A percentile compares a stretch with the other conserved stretches of the same genome.
phyloP scores from a whole-genome alignment of 1,140 invertebrate genomes.

The Microplitis demolitor region DNA sequence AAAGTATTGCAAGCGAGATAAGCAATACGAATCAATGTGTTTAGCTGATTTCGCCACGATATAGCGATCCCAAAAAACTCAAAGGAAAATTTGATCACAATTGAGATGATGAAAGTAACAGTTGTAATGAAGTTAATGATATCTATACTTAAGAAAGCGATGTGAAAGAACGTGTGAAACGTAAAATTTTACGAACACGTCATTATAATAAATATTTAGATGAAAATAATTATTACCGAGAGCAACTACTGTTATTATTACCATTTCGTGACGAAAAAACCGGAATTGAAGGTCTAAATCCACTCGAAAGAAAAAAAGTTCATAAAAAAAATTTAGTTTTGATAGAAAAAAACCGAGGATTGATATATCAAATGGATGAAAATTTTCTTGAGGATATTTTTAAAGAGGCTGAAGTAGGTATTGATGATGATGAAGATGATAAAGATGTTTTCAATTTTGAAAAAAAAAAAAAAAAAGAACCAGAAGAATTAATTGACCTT shows the following conservation, averaged over 20 bases:
- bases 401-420: too few relatives aligned
- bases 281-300: not conserved
- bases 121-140: not conserved
- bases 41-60: slow-evolving; percentile 11
- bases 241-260: not conserved
- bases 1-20: slow-evolving; percentile 1
- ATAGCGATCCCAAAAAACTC: slow-evolving; percentile 1
- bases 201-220: not conserved
- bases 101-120: not conserved
- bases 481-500: too few relatives aligned
- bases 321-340: not conserved
- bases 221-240: not conserved
- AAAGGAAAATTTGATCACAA: not conserved
- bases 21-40: not conserved
- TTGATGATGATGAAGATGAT: too few relatives aligned
- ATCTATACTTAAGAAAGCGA: not conserved
- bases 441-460: too few relatives aligned
- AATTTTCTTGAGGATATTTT: too few relatives aligned
- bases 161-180: not conserved
- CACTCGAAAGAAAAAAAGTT: not conserved
- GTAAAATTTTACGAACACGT: not conserved
- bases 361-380: too few relatives aligned
- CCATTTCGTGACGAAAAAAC: not conserved
- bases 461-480: too few relatives aligned
- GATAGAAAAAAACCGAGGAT: too few relatives aligned